Conservation (phyloP, 2,797 vertebrate species). For the Cirrhinus molitorella region DNA sequence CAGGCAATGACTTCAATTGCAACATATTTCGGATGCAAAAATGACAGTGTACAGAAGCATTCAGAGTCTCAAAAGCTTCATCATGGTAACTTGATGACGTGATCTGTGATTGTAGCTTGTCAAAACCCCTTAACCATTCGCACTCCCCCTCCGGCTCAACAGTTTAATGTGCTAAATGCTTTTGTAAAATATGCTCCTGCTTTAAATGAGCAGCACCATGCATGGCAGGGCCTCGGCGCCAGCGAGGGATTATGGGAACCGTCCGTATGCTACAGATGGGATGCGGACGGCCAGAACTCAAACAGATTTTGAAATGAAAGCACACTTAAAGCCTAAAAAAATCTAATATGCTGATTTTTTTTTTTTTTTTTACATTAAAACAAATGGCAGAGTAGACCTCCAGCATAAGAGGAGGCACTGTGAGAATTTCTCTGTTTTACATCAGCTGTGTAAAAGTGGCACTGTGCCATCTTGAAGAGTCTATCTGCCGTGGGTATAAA, state of each 20-base stretch:
- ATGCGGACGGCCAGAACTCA: slow-evolving; percentile 2
- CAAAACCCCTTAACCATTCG: neutral
- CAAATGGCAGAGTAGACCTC: slow-evolving; percentile 19
- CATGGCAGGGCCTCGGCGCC: neutral
- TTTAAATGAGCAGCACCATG: slow-evolving; percentile 24
- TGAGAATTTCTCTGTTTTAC: slow-evolving; percentile 13
- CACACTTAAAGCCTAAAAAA: slow-evolving; percentile 14
- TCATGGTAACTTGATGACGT: neutral
- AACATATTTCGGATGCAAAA: neutral
- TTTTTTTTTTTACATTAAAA: slow-evolving; percentile 4
- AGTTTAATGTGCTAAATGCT: neutral
- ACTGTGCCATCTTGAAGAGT: neutral
- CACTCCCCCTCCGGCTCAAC: neutral
- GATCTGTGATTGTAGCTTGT: slow-evolving; percentile 12
- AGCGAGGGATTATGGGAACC: slow-evolving; percentile 30
- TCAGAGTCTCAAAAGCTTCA: neutral
- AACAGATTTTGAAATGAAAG: slow-evolving; percentile 42
- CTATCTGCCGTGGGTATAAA: neutral
- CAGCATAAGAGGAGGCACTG: neutral
- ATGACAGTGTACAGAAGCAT: neutral
- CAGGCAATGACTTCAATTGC: slow-evolving; percentile 6
- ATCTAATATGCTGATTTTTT: neutral
- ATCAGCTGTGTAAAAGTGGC: slow-evolving; percentile 7
- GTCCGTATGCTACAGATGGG: slow-evolving; percentile 11
- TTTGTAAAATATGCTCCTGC: slow-evolving; percentile 26